Evolutionary conservation across 2,113 vertebrate genomes (phyloP).

Genomic region (Eublepharis macularius): DNA sequence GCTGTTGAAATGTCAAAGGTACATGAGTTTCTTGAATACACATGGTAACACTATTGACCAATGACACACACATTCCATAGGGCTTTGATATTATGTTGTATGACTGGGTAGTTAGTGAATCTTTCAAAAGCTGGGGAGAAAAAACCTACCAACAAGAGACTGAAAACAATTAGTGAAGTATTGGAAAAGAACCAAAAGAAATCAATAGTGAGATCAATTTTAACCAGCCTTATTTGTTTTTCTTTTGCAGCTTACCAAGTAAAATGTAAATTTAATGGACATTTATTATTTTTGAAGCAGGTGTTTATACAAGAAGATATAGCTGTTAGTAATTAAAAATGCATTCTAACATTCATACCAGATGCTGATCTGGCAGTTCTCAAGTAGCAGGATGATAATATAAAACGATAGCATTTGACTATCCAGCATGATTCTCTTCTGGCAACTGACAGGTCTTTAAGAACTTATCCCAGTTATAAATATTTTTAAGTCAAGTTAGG

Average conservation of each 20-base stretch:
- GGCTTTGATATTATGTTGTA: not conserved
- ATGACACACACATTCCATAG: not conserved
- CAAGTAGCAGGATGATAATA: not conserved
- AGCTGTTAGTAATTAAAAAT: not conserved
- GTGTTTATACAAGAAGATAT: not conserved
- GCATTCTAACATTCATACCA: not conserved
- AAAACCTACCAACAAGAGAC: not conserved
- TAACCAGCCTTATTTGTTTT: not conserved
- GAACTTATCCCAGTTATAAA: not conserved
- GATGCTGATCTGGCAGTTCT: not conserved
- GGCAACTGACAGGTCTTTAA: not conserved
- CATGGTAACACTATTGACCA: not conserved
- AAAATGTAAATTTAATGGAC: not conserved
- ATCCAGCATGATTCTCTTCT: not conserved
- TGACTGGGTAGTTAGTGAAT: not conserved
- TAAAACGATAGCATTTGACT: not conserved
- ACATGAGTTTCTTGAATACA: too few species aligned
- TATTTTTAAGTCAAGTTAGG: not conserved
- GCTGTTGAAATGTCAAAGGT: too few species aligned
- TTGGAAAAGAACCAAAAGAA: not conserved
- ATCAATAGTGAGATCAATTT: not conserved
- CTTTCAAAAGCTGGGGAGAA: not conserved
- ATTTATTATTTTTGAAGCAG: not conserved
- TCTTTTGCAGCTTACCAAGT: not conserved
- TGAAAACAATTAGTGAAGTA: not conserved